phyloP scores from a whole-genome alignment of 2,113 vertebrate genomes.

The Callithrix jacchus region DNA sequence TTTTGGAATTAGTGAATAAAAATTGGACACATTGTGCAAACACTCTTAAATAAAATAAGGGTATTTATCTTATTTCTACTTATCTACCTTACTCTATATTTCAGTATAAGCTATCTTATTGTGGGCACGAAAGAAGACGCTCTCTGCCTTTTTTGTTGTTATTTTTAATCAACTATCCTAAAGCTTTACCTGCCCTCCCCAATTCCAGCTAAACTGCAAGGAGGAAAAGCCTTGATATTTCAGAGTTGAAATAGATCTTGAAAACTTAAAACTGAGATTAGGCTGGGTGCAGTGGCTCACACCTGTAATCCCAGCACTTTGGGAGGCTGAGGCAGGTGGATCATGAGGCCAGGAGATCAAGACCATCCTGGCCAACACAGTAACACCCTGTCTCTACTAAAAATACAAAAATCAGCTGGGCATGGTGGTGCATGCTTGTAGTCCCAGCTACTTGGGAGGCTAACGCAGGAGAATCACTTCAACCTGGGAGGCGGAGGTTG shows the following conservation, averaged over 20 bases:
- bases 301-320: no score
- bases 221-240: slow-evolving; percentile 8
- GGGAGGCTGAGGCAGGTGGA: no score
- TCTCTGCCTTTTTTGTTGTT: neutral
- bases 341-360: no score
- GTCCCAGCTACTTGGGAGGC: no score
- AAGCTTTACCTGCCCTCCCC: neutral
- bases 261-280: slow-evolving; percentile 11
- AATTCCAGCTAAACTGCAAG: neutral
- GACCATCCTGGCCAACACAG: no score
- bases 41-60: neutral
- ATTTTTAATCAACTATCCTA: neutral
- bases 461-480: no score
- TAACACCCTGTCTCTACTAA: no score
- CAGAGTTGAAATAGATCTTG: neutral
- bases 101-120: neutral
- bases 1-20: slow-evolving; percentile 13
- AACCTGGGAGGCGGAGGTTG: no score
- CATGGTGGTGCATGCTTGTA: no score
- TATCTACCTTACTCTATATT: neutral
- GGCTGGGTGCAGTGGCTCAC: no score
- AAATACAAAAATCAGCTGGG: no score
- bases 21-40: slow-evolving; percentile 24
- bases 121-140: neutral
- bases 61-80: slow-evolving; percentile 16